A percentile compares a stretch with the other conserved stretches of the same genome.
Conservation (phyloP, 1,140 invertebrate species). For the Drosophila ambigua region DNA sequence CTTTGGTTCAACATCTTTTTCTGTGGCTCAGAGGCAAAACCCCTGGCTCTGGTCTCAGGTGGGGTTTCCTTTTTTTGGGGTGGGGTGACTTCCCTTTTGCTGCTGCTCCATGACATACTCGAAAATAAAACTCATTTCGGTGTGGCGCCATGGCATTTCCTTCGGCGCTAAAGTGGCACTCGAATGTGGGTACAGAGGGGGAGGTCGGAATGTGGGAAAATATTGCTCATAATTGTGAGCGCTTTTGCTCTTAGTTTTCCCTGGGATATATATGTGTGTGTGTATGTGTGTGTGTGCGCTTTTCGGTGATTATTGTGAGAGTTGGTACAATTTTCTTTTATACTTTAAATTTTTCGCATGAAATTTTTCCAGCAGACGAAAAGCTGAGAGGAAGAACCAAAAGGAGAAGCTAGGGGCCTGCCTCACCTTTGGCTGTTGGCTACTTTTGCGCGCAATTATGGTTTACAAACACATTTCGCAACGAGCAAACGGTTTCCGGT, state of each 20-base stretch:
- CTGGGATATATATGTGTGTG: too few species aligned
- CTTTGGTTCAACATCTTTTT: constrained; percentile 43
- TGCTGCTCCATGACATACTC: constrained; percentile 44
- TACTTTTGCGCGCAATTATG: constrained; percentile 75
- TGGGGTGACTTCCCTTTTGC: too few species aligned
- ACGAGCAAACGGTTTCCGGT: constrained; percentile 12
- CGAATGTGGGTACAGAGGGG: not conserved
- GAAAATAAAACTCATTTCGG: constrained; percentile 51
- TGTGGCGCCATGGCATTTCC: constrained; percentile 28
- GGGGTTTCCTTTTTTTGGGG: constrained; percentile 32
- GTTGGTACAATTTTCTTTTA: constrained; percentile 13
- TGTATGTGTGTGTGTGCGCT: constrained; percentile 9
- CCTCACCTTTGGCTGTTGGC: constrained; percentile 41
- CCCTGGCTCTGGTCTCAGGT: constrained; percentile 15
- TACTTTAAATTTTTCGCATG: constrained; percentile 61
- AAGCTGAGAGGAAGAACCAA: not conserved
- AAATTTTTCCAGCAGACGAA: constrained; percentile 38
- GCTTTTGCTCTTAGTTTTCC: constrained; percentile 43
- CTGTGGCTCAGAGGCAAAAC: constrained; percentile 22
- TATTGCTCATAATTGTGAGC: constrained; percentile 64
- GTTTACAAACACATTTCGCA: constrained; percentile 66
- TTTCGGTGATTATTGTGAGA: constrained; percentile 42
- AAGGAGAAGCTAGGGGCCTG: constrained; percentile 6
- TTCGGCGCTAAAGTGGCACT: constrained; percentile 31
- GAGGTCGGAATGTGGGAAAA: not conserved